Evolutionary conservation across 2,888 invertebrate genomes (phyloP).

Genomic region (Melipona beecheii): DNA sequence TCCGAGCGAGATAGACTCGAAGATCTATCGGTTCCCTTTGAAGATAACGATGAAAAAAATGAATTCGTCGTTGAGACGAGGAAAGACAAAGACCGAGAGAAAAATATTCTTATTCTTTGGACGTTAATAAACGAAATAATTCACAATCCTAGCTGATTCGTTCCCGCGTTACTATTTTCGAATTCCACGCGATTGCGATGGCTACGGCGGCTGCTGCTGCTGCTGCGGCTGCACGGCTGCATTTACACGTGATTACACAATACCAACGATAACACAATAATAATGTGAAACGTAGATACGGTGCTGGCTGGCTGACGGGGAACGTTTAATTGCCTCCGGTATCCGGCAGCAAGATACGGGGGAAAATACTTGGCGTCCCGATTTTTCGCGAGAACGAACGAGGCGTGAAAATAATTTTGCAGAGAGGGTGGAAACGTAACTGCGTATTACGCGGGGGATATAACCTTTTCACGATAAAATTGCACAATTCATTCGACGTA

Average conservation of each 20-base stretch:
- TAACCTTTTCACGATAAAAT: background rate
- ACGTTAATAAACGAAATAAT: constrained; percentile 12
- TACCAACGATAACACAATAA: constrained; percentile 44
- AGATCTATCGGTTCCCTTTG: background rate
- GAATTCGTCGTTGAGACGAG: background rate
- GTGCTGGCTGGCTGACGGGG: constrained; percentile 9
- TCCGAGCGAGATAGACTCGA: background rate
- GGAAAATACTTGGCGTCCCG: background rate
- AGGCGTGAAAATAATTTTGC: background rate
- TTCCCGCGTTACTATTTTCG: constrained; percentile 44
- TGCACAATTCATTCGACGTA: background rate
- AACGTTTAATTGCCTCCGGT: constrained; percentile 4
- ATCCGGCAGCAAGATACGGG: background rate
- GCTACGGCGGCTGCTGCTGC: constrained; percentile 65
- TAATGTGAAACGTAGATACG: constrained; percentile 34
- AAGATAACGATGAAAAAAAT: background rate
- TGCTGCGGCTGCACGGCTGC: constrained; percentile 68
- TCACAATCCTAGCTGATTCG: constrained; percentile 56
- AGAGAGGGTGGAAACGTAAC: background rate
- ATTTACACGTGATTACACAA: constrained; percentile 60
- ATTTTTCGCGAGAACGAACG: constrained; percentile 1
- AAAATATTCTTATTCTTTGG: background rate
- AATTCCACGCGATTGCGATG: constrained; percentile 52
- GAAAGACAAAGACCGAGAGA: background rate
- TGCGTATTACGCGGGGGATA: no score